A percentile compares a stretch with the other conserved stretches of the same genome.
Evolutionary conservation across 2,888 invertebrate genomes (phyloP).

Genomic region (Hypolimnas misippus): DNA sequence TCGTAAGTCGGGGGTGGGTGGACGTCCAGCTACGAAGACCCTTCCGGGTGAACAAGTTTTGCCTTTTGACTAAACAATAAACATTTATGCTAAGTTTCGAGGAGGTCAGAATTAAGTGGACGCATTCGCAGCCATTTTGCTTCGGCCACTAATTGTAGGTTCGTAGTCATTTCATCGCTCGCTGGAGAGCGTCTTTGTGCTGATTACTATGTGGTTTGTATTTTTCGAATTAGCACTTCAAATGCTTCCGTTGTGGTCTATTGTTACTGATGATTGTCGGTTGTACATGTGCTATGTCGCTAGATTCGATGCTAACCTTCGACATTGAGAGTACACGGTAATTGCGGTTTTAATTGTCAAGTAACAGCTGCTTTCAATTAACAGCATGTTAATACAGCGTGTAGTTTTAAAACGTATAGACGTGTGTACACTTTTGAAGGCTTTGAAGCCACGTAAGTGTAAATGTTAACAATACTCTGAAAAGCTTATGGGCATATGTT

Average conservation of each 20-base stretch:
- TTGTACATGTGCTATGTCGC: constrained; percentile 34
- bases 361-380: constrained; percentile 35
- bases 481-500: too few species aligned
- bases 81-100: constrained; percentile 13
- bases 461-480: too few species aligned
- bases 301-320: constrained; percentile 35
- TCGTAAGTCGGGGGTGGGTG: constrained; percentile 65
- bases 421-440: too few species aligned
- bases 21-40: constrained; percentile 57
- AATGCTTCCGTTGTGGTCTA: constrained; percentile 72
- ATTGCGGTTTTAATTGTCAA: constrained; percentile 35
- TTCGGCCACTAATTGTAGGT: constrained; percentile 74
- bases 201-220: constrained; percentile 77
- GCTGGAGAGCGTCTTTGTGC: constrained; percentile 70
- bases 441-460: too few species aligned
- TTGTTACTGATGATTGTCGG: constrained; percentile 68
- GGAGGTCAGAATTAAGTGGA: constrained; percentile 48
- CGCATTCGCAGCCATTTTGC: constrained; percentile 78
- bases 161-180: constrained; percentile 76
- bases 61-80: constrained; percentile 39
- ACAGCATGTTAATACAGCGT: not conserved
- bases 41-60: constrained; percentile 39
- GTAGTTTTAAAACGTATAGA: too few species aligned
- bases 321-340: constrained; percentile 31
- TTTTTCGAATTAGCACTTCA: constrained; percentile 82